These are phyloP conservation scores for Sebastes kiyomatsui DNA, from an alignment of 2,797 vertebrate genomes.

Conservation along the genomic window DNA sequence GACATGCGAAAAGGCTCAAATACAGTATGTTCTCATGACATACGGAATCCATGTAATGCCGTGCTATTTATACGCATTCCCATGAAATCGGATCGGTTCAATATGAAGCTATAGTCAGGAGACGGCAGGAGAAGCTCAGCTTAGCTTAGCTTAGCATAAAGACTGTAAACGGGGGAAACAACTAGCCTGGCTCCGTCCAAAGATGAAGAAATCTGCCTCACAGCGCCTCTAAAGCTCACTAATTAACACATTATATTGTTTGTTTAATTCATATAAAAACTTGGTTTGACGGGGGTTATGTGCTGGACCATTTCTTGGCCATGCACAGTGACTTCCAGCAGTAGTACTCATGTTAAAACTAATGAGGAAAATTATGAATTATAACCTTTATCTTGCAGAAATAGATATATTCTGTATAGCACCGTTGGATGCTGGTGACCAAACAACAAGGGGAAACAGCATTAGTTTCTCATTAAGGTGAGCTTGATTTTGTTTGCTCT, in stretches of 20 bases:
- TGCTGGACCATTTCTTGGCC: neutral
- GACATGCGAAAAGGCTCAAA: rapidly evolving
- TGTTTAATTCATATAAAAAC: neutral
- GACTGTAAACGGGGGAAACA: neutral
- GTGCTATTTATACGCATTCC: too few species aligned
- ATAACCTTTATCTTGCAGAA: neutral
- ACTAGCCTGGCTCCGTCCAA: neutral
- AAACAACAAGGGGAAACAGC: neutral
- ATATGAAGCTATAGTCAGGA: neutral
- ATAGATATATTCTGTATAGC: neutral
- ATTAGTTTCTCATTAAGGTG: constrained; percentile 25
- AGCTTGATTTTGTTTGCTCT: constrained; percentile 16
- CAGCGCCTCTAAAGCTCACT: neutral
- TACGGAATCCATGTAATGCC: too few species aligned
- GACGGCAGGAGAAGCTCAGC: neutral
- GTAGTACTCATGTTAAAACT: neutral
- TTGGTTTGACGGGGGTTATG: neutral
- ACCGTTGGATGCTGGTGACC: neutral
- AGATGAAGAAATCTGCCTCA: neutral
- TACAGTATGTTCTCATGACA: neutral
- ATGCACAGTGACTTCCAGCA: neutral
- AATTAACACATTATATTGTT: neutral
- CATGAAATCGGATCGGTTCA: rapidly evolving
- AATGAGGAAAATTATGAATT: rapidly evolving
- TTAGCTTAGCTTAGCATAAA: neutral